Evolutionary conservation across 2,113 vertebrate genomes (phyloP).

Genomic region (Hymenochirus boettgeri): DNA sequence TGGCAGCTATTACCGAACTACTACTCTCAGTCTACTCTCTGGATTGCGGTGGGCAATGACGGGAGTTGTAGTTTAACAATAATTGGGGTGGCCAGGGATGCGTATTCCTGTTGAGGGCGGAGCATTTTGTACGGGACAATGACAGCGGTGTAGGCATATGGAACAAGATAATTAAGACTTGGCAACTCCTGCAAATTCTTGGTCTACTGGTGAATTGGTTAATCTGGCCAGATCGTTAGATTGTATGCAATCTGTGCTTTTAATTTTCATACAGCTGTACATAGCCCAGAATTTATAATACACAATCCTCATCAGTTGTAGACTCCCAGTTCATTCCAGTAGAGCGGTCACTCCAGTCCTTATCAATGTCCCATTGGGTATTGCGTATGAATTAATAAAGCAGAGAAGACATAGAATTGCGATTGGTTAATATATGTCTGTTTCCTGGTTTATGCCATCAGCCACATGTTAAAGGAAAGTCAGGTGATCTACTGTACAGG

Average conservation of each 20-base stretch:
- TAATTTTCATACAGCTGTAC: background rate
- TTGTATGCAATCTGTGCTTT: background rate
- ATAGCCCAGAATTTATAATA: background rate
- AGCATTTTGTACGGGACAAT: background rate
- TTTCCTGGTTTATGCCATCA: constrained; percentile 26
- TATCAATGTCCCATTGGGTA: constrained; percentile 33
- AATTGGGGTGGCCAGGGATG: no score
- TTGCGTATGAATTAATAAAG: constrained; percentile 32
- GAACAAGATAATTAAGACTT: background rate
- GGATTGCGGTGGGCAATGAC: no score
- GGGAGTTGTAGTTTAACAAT: no score
- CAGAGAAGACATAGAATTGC: constrained; percentile 16
- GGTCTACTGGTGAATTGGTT: constrained; percentile 18
- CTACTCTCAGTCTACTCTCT: no score
- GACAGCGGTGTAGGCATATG: background rate
- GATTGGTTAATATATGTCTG: constrained; percentile 23
- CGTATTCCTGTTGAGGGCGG: background rate
- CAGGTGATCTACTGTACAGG: constrained; percentile 12
- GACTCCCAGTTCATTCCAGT: constrained; percentile 34
- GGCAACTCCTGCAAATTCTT: background rate
- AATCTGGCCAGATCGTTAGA: constrained; percentile 5
- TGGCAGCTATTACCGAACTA: no score
- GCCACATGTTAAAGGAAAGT: constrained; percentile 30
- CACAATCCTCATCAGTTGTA: constrained; percentile 14
- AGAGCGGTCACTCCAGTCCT: constrained; percentile 32